Evolutionary conservation across 2,888 invertebrate species (phyloP).

Genomic region (Phalera bucephala): DNA sequence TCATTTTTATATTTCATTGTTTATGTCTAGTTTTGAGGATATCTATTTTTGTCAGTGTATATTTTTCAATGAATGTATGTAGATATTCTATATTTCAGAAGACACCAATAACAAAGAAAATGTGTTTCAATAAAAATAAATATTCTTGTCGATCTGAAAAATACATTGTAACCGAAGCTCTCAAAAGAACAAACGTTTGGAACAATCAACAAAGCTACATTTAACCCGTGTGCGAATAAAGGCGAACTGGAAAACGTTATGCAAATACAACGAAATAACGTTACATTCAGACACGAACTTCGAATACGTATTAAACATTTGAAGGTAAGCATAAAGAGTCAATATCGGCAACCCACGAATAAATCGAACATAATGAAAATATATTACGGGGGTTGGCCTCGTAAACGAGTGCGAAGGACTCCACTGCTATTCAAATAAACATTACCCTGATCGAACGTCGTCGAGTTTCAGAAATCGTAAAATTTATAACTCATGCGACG

Average conservation of each 20-base stretch:
- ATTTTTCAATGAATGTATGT: too few species aligned
- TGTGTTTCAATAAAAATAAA: too few species aligned
- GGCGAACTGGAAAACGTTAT: slow-evolving; percentile 41
- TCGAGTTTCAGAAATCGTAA: slow-evolving; percentile 64
- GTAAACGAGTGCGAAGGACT: slow-evolving; percentile 60
- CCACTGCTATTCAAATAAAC: slow-evolving; percentile 72
- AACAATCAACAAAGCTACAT: slow-evolving; percentile 18
- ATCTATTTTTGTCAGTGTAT: too few species aligned
- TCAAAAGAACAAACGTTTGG: slow-evolving; percentile 17
- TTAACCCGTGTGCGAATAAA: slow-evolving; percentile 20
- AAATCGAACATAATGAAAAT: slow-evolving; percentile 76
- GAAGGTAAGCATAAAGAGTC: slow-evolving; percentile 67
- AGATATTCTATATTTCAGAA: too few species aligned
- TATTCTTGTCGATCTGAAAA: too few species aligned
- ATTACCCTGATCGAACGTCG: slow-evolving; percentile 62
- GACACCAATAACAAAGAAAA: too few species aligned
- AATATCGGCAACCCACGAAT: slow-evolving; percentile 65
- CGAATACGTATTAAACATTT: slow-evolving; percentile 60
- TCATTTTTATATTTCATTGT: too few species aligned
- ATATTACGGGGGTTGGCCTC: slow-evolving; percentile 63
- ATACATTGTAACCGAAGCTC: slow-evolving; percentile 1
- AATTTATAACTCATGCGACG: slow-evolving; percentile 57
- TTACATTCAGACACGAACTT: slow-evolving; percentile 46
- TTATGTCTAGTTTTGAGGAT: too few species aligned
- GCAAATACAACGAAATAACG: slow-evolving; percentile 59